Base-by-base conservation (phyloP, 2,797 vertebrate species). In the Ispidina picta region DNA sequence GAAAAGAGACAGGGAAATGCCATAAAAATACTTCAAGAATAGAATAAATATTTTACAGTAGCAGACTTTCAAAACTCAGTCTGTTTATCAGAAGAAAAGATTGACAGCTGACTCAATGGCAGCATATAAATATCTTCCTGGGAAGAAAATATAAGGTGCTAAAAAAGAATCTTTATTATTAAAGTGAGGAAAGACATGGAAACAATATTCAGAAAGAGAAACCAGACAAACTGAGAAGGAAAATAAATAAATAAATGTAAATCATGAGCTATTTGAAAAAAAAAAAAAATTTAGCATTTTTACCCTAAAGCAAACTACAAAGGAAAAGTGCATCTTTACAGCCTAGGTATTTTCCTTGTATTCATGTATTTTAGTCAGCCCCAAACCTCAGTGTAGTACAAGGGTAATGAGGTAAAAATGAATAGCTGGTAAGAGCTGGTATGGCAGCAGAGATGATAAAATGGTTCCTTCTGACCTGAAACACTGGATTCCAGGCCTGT, bases 11-110 rank as follows among this genome's bases (percentile, higher is more conserved):
- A 69, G 17, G 13, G 18, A 78, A 65, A 72, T 62, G 17, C 5
- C 70, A 94, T 41, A 86, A 16, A 70, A 69, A 78, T 51, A 31
- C 56, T 59, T 78, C 21, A 71, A 12, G 35, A 59, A 28, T 56
- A 11, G 21, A 91, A 33, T 93, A 88, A 88, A 56, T 63, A 73
- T 84, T 92, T 82, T 73, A 23, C 31, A 66, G 58, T 37, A 83
- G 51, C 11, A 89, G 70, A 71, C 39, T 33, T 28, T 39, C 13
- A 15, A 80, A 77, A 15, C 73, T 81, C 35, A 52, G 28, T 44
- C 31, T 80, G 19, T 54, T 89, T 70, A 72, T 72, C 39, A 75
- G 59, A 80, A 93, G 62, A 87, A 60, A 20, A 75, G 63, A 89
- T 5, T 93, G 85, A 86, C 83, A 83, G 48, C 26, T 88, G 68